These are phyloP conservation scores for Heliconius himera DNA, from an alignment of 1,140 invertebrate species.

Conservation along the genomic window DNA sequence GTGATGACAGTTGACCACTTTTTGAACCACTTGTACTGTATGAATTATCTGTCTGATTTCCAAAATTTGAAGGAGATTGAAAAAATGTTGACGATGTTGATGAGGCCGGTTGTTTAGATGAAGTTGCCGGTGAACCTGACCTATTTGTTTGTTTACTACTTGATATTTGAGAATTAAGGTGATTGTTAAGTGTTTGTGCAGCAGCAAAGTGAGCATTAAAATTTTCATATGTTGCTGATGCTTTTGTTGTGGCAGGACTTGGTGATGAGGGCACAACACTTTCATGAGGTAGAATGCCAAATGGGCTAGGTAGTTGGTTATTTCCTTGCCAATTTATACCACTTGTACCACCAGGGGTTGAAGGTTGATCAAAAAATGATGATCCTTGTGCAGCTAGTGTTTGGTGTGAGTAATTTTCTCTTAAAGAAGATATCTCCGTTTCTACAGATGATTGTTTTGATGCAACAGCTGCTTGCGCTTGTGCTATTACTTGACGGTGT, in stretches of 20 bases:
- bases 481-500: slow-evolving; percentile 83
- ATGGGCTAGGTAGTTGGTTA: slow-evolving; percentile 86
- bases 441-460: slow-evolving; percentile 83
- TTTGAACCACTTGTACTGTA: slow-evolving; percentile 82
- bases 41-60: slow-evolving; percentile 80
- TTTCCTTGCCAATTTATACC: slow-evolving; percentile 85
- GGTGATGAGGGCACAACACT: slow-evolving; percentile 87
- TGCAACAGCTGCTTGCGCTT: slow-evolving; percentile 79
- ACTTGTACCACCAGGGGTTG: slow-evolving; percentile 80
- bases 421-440: slow-evolving; percentile 82
- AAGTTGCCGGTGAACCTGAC: slow-evolving; percentile 83
- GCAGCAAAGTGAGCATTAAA: slow-evolving; percentile 86
- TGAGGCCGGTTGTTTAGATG: slow-evolving; percentile 81
- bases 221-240: slow-evolving; percentile 84
- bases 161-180: slow-evolving; percentile 83
- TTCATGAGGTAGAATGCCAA: slow-evolving; percentile 90
- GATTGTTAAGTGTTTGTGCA: slow-evolving; percentile 84
- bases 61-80: slow-evolving; percentile 83
- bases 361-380: slow-evolving; percentile 85
- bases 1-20: slow-evolving; percentile 80
- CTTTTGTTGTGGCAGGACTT: slow-evolving; percentile 82
- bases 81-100: slow-evolving; percentile 84
- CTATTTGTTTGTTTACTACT: slow-evolving; percentile 80
- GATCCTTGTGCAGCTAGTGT: slow-evolving; percentile 78
- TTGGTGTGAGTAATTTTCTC: slow-evolving; percentile 84